Base-by-base conservation (phyloP, 2,888 invertebrate species). In the Drosophila sordidula region DNA sequence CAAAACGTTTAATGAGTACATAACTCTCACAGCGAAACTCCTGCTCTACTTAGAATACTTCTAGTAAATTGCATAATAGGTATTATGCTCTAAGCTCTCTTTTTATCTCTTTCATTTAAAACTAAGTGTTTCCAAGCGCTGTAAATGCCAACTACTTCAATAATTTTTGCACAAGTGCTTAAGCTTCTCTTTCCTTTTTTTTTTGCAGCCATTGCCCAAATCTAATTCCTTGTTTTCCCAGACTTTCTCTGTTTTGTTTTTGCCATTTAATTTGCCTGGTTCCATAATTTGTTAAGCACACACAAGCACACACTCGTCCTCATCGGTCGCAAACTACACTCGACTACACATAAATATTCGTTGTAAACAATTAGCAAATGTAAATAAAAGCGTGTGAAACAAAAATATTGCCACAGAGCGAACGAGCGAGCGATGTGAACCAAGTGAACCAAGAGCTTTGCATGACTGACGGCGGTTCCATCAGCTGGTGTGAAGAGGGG, bases 301-400 rank as follows among this genome's bases (percentile, higher is more conserved):
- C 57, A 45, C 52, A 65, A 26, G 6, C 29, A 32, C 49, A n/a
- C 44, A 32, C 16, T 32, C 26, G 26, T 29, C 6, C 26, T 8
- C 26, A 22, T 22, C 22, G 22, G 22, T 22, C 41, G 9, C 22
- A 26, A 47, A 22, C 49, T 52, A 57, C 65, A 57, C 42, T 54
- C 41, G n/a, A 16, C 52, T 26, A 57, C 76, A 70, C 26, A 65
- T 49, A 64, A 54, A 61, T 58, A 63, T 72, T 77, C 56, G 64
- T 32, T 70, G 82, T 75, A 80, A 80, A 70, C 80, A 87, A 78
- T 87, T 87, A 75, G 70, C 75, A 78, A 87, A 75, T 75, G 87
- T 75, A 78, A 84, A 82, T 75, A 72, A 70, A 70, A 87, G 72
- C 84, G 80, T 87, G 80, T 71, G 78, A 83, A 82, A 70, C 65